Conservation (phyloP, 2,888 invertebrate genomes). For the Chydorus sphaericus region DNA sequence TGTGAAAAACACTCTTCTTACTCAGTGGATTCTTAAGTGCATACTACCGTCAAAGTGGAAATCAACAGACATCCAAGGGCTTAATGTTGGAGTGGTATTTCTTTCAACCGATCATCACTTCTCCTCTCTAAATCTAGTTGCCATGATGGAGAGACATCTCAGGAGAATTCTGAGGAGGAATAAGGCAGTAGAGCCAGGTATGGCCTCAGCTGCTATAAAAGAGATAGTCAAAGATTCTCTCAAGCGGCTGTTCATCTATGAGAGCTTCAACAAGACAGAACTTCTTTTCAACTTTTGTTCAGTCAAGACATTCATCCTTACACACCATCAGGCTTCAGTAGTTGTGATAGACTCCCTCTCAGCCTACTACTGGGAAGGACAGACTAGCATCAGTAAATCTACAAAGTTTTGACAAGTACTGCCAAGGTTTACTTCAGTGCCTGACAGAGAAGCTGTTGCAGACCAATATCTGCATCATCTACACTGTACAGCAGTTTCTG, state of each 20-base stretch:
- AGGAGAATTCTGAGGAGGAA: background rate
- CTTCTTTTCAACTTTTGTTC: background rate
- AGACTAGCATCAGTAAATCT: background rate
- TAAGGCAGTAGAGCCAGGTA: background rate
- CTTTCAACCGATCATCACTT: slow-evolving; percentile 39
- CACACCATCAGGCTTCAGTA: slow-evolving; percentile 20
- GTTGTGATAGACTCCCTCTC: slow-evolving; percentile 36
- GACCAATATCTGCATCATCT: slow-evolving; percentile 2
- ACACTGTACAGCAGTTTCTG: slow-evolving; percentile 1
- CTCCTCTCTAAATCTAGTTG: slow-evolving; percentile 27
- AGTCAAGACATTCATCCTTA: background rate
- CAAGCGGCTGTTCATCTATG: background rate
- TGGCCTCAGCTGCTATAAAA: background rate
- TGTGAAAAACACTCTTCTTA: slow-evolving; percentile 35
- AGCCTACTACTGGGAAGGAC: slow-evolving; percentile 41
- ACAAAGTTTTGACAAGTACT: slow-evolving; percentile 9
- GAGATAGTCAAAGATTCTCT: background rate
- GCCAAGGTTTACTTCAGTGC: background rate
- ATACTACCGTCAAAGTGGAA: slow-evolving; percentile 29
- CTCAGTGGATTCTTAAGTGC: slow-evolving; percentile 33
- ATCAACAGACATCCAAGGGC: slow-evolving; percentile 29
- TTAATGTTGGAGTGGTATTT: slow-evolving; percentile 31
- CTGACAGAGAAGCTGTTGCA: background rate
- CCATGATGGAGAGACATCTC: slow-evolving; percentile 25
- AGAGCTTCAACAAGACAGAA: slow-evolving; percentile 3